These are phyloP conservation scores for Agrotis segetum DNA, from an alignment of 2,888 invertebrate genomes.

Conservation along the genomic window DNA sequence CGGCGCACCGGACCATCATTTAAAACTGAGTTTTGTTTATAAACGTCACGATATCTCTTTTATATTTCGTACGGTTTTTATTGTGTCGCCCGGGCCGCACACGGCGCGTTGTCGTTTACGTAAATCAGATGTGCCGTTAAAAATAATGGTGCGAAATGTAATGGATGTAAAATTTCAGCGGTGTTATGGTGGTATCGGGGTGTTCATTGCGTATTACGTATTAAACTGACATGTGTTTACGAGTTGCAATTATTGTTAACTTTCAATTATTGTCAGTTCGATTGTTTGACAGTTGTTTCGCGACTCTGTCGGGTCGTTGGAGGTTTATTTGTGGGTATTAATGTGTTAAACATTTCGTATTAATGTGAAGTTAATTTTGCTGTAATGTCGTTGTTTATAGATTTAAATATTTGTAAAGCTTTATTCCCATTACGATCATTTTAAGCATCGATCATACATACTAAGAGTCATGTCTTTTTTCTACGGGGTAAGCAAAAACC, in stretches of 20 bases:
- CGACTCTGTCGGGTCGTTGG: constrained; percentile 9
- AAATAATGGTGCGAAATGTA: constrained; percentile 77
- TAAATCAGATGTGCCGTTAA: constrained; percentile 79
- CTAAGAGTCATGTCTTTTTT: too few species aligned
- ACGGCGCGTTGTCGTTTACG: constrained; percentile 66
- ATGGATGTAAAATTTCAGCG: constrained; percentile 67
- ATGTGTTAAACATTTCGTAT: constrained; percentile 1
- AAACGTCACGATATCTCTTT: constrained; percentile 75
- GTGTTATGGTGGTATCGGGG: constrained; percentile 53
- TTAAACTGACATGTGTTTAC: constrained; percentile 62
- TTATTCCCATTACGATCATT: neutral
- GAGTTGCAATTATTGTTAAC: constrained; percentile 63
- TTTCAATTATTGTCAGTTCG: constrained; percentile 63
- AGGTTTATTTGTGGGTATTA: constrained; percentile 31
- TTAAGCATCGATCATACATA: too few species aligned
- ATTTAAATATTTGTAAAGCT: neutral
- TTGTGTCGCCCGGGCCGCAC: constrained; percentile 51
- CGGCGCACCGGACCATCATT: constrained; percentile 80
- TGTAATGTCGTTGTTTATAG: constrained; percentile 1
- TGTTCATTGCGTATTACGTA: constrained; percentile 60
- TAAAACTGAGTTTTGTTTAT: constrained; percentile 82
- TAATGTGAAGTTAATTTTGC: constrained; percentile 35
- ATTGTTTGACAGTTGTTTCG: constrained; percentile 66
- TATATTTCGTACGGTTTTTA: constrained; percentile 60
- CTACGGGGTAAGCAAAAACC: too few species aligned